Conservation (phyloP, 2,113 vertebrate species). For the Myxocyprinus asiaticus region DNA sequence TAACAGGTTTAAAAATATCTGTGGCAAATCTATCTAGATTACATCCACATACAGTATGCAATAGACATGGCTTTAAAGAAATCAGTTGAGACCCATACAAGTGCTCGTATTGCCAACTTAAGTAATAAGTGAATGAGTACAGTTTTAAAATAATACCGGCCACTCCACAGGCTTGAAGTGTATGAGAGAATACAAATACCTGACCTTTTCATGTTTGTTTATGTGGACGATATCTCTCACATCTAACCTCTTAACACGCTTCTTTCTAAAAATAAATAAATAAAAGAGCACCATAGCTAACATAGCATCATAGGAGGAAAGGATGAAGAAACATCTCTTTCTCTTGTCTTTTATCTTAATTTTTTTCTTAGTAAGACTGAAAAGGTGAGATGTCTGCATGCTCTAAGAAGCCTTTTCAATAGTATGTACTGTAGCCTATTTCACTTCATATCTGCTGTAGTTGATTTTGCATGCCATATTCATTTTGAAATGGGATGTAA, state of each 20-base stretch:
- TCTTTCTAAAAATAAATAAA: not conserved
- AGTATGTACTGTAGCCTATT: not conserved
- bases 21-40: not conserved
- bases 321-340: not conserved
- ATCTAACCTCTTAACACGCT: not conserved
- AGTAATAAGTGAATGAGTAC: constrained; percentile 17
- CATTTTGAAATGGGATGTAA: not conserved
- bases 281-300: not conserved
- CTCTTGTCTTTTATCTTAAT: not conserved
- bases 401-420: not conserved
- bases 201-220: constrained; percentile 19
- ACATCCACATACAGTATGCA: not conserved
- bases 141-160: not conserved
- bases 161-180: not conserved
- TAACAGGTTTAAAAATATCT: not conserved
- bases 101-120: not conserved
- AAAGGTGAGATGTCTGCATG: not conserved
- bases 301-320: not conserved
- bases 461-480: not conserved
- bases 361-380: not conserved
- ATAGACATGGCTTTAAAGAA: not conserved
- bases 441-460: constrained; percentile 5
- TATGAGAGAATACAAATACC: not conserved
- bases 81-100: not conserved
- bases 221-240: not conserved